Conservation (phyloP, 1,140 invertebrate genomes). For the Drosophila santomea region DNA sequence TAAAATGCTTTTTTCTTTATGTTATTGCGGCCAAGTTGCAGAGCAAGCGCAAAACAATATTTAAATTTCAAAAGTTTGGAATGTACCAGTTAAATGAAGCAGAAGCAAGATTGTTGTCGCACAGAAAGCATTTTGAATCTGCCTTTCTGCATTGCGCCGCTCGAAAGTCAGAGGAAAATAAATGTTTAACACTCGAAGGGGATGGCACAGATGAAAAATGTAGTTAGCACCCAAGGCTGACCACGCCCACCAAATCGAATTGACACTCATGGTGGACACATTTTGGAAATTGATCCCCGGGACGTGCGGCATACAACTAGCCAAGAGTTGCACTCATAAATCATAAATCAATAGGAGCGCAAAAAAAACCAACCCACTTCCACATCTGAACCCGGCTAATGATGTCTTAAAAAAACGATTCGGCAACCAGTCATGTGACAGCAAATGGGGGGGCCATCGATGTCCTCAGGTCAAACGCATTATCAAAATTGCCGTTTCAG, state of each 20-base stretch:
- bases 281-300: constrained; percentile 74
- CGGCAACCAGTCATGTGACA: constrained; percentile 68
- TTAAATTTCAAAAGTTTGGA: constrained; percentile 78
- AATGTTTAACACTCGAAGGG: constrained; percentile 6
- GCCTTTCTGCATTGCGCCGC: constrained; percentile 16
- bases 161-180: constrained; percentile 5
- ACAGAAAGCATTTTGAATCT: constrained; percentile 22
- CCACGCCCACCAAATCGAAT: constrained; percentile 70
- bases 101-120: constrained; percentile 80
- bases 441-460: constrained; percentile 76
- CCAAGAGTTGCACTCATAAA: constrained; percentile 69
- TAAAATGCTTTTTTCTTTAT: constrained; percentile 75
- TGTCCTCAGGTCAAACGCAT: constrained; percentile 82
- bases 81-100: constrained; percentile 79
- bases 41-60: constrained; percentile 72
- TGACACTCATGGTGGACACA: constrained; percentile 65
- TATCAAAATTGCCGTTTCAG: constrained; percentile 81
- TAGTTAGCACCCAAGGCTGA: constrained; percentile 23
- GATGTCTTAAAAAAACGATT: constrained; percentile 83
- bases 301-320: constrained; percentile 39
- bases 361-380: constrained; percentile 19
- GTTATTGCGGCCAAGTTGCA: constrained; percentile 61
- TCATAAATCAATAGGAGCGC: constrained; percentile 74
- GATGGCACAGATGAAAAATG: constrained; percentile 4
- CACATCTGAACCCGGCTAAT: constrained; percentile 57